Conservation (phyloP, 2,888 invertebrate genomes). For the Platycheirus rosarum region DNA sequence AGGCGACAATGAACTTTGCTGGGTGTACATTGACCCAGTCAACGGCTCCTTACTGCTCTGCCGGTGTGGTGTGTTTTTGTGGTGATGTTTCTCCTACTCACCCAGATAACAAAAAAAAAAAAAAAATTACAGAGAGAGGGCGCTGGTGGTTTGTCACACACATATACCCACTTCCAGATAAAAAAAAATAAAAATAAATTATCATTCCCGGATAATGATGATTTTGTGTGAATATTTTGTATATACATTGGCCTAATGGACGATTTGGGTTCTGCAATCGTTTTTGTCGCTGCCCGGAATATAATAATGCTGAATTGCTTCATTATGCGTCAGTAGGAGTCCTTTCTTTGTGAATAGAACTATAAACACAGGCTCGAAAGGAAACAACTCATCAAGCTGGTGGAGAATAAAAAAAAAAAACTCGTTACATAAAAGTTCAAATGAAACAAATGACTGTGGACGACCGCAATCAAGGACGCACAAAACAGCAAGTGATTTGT, state of each 20-base stretch:
- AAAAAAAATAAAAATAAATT: slow-evolving; percentile 37
- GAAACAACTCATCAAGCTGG: slow-evolving; percentile 61
- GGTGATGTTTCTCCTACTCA: slow-evolving; percentile 58
- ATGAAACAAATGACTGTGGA: slow-evolving; percentile 45
- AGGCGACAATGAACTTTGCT: slow-evolving; percentile 71
- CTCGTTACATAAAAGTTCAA: slow-evolving; percentile 32
- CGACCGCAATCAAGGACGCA: slow-evolving; percentile 6
- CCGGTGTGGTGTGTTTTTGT: slow-evolving; percentile 22
- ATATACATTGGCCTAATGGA: slow-evolving; percentile 60
- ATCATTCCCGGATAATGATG: slow-evolving; percentile 51
- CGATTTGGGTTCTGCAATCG: slow-evolving; percentile 14
- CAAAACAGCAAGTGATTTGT: slow-evolving; percentile 37
- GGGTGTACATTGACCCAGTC: slow-evolving; percentile 73
- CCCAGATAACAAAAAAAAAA: slow-evolving; percentile 61
- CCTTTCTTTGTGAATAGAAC: slow-evolving; percentile 6
- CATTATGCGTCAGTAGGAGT: slow-evolving; percentile 63
- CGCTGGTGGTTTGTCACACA: slow-evolving; percentile 32
- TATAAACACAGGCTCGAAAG: slow-evolving; percentile 8
- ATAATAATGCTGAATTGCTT: slow-evolving; percentile 51
- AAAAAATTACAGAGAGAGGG: neutral
- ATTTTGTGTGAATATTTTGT: slow-evolving; percentile 60
- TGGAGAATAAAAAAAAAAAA: slow-evolving; percentile 1
- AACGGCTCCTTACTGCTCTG: slow-evolving; percentile 51
- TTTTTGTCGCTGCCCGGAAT: slow-evolving; percentile 22
- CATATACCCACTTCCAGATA: slow-evolving; percentile 16